Percentiles rank a stretch among this genome's conserved stretches.
phyloP scores from a whole-genome alignment of 2,113 vertebrate genomes.

The Tamias sibiricus region DNA sequence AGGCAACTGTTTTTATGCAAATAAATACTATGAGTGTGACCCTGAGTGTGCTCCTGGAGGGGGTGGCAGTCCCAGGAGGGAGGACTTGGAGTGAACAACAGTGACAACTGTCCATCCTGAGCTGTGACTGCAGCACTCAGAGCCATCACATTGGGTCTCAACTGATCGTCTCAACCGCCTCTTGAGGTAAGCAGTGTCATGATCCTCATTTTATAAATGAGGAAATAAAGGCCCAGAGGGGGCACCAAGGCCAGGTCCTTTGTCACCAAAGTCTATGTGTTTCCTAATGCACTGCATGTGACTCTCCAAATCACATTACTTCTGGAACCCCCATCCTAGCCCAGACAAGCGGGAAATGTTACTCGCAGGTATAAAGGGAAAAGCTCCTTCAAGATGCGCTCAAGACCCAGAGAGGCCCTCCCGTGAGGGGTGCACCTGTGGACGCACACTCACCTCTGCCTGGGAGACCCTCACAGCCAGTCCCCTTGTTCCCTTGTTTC shows the following conservation, averaged over 20 bases:
- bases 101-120: too few species aligned
- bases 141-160: too few species aligned
- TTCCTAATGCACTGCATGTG: not conserved
- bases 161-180: too few species aligned
- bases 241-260: not conserved
- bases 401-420: not conserved
- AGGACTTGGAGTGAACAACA: too few species aligned
- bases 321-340: not conserved
- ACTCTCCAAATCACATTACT: not conserved
- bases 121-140: too few species aligned
- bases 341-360: not conserved
- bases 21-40: too few species aligned
- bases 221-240: not conserved
- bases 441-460: rapidly evolving
- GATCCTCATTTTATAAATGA: not conserved
- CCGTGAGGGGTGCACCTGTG: not conserved
- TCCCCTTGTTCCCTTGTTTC: constrained; percentile 19
- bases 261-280: not conserved
- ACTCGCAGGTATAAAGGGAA: not conserved
- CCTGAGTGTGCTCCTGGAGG: too few species aligned
- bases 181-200: too few species aligned
- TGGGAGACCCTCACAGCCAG: not conserved
- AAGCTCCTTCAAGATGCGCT: not conserved
- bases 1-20: too few species aligned
- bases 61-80: too few species aligned